A percentile compares a stretch with the other conserved stretches of the same genome.
phyloP scores from a whole-genome alignment of 2,113 vertebrate species.

The Ctenomys sociabilis region DNA sequence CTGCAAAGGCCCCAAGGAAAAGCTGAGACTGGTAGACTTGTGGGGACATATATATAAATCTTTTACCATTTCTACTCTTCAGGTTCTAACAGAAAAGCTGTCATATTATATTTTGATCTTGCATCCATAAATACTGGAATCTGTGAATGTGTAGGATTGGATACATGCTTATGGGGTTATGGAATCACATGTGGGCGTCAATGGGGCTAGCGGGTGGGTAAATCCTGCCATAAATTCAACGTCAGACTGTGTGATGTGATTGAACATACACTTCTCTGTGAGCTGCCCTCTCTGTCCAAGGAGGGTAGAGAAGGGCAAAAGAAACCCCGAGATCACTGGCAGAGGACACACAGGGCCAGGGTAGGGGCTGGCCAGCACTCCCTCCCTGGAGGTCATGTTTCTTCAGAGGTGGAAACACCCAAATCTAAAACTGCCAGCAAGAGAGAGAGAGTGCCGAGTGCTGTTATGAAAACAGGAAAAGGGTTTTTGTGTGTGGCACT shows the following conservation, averaged over 20 bases:
- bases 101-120: neutral
- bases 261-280: neutral
- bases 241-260: neutral
- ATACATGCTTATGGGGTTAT: neutral
- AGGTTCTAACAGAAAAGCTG: slow-evolving; percentile 8
- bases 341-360: neutral
- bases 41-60: neutral
- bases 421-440: neutral
- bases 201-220: neutral
- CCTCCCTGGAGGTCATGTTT: neutral
- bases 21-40: neutral
- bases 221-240: neutral
- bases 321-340: neutral
- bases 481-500: neutral
- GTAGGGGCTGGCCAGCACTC: too few species aligned
- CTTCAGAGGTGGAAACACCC: neutral
- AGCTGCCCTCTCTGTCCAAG: neutral
- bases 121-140: neutral
- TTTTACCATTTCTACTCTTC: neutral
- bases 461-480: neutral
- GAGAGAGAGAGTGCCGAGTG: neutral
- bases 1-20: neutral
- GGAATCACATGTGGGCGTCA: neutral
- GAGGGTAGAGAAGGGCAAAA: neutral
- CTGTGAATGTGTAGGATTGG: neutral